Base-by-base conservation (phyloP, 2,113 vertebrate genomes). In the Helogale parvula region DNA sequence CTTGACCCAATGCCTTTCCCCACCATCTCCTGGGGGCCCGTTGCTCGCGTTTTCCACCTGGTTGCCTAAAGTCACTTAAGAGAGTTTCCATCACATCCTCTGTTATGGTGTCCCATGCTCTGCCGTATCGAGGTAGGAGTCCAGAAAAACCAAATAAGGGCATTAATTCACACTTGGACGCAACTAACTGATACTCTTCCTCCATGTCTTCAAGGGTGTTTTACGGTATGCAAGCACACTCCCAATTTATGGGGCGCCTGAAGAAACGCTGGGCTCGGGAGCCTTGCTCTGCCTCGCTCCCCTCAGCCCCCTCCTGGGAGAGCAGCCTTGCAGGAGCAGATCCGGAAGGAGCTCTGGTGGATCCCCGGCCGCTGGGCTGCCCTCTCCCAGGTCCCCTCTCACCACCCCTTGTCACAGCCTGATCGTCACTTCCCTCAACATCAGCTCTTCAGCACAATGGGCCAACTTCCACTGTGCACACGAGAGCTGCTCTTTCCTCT, bases 301-400 rank as follows among this genome's bases (percentile, higher is more conserved):
- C 15, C 27, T 54, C 29, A 71, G 47, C 82, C 19, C 19, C 7
- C 16, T 80, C 77, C 52, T 1, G 41, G 29, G 19, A 79, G 0
- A 41, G 27, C 54, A 50, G 17, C 60, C 25, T n/a, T 3, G 0
- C 8, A 3, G 45, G 9, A 74, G 6, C 52, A 95, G 45, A 76
- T 3, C 16, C n/a, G 52, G 57, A 38, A n/a, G 21, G 82, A 91
- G 33, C 19, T 0, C 3, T 8, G 0, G 33, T 33, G 68, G 35
- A 33, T 33, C 50, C 57, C 31, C 9, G 12, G 38, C 4, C 6
- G 9, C 5, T 13, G 1, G 16, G 9, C 3, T 3, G 3, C 19
- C 4, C 23, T 76, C 60, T 79, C 71, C 80, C 12, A 0, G 45
- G 17, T 3, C 77, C 41, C 45, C 31, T 41, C 38, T 57, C 8